Evolutionary conservation across 1,140 invertebrate genomes (phyloP).

Genomic region (Pteromalus puparum): DNA sequence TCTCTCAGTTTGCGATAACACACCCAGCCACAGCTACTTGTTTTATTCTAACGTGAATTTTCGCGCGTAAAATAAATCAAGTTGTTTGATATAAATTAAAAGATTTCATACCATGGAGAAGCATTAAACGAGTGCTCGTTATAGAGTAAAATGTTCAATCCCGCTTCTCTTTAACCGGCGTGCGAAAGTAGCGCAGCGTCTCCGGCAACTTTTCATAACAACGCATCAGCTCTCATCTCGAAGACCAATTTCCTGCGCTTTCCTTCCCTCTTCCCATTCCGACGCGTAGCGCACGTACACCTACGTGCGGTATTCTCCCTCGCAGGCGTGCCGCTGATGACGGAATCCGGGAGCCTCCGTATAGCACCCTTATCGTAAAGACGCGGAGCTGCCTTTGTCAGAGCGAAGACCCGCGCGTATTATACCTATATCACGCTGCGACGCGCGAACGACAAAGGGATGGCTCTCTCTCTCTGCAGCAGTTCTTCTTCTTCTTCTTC

Average conservation of each 20-base stretch:
- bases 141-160: neutral
- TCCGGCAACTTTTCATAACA: conserved; percentile 1
- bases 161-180: too few species aligned
- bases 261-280: neutral
- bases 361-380: neutral
- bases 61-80: too few species aligned
- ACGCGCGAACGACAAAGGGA: neutral
- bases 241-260: neutral
- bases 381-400: neutral
- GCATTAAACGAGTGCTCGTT: neutral
- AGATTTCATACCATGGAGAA: too few species aligned
- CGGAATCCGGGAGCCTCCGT: neutral
- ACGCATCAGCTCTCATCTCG: neutral
- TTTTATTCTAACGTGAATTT: too few species aligned
- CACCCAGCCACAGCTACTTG: too few species aligned
- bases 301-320: neutral
- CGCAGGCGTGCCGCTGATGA: neutral
- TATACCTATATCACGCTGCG: neutral
- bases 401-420: neutral
- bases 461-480: neutral
- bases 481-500: too few species aligned
- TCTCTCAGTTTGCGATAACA: too few species aligned
- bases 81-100: too few species aligned
- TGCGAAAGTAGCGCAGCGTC: too few species aligned
- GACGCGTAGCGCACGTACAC: neutral